Evolutionary conservation across 2,113 vertebrate species (phyloP), one percentile per base, ranked within the genome.

Genomic region (Callorhinus ursinus): DNA sequence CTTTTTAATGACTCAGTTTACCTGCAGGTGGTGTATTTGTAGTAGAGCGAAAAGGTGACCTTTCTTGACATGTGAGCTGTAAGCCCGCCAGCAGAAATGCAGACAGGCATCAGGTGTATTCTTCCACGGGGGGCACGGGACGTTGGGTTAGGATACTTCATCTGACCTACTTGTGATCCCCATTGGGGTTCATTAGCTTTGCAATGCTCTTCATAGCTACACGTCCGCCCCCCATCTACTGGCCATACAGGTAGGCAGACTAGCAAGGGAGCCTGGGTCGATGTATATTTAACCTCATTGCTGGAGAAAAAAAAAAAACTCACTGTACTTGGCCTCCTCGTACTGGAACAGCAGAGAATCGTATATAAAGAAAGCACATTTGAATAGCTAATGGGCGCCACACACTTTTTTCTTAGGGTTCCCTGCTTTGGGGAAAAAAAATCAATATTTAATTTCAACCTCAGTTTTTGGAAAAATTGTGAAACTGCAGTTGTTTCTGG

Each of bases 381-480:
- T 84, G 39, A 76, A 77, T 82, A 72, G n/a, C 28, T 81, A 94
- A 18, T 80, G 26, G 5, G 14, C 12, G 49, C 19, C 10, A 63
- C 10, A 19, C 2, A 8, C 18, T 88, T 76, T 87, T 76, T 92
- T 51, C 51, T 85, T 81, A 90, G 57, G 10, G 8, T 69, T 90
- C 22, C 21, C 22, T 81, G 63, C 26, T 96, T 79, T 61, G n/a
- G 51, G 10, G 0, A 36, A 0, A 53, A 33, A 72, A 69, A 81
- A 33, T 96, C 49, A 89, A 49, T 92, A 89, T 89, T 93, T 51
- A 81, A 61, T 69, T 82, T 87, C 65, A 86, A 57, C 11, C 36
- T 95, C 28, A 81, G 19, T 46, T 95, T 95, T 81, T 33, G 19
- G 28, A 28, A 39, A 72, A 96, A 81, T 24, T 51, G 7, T 81